phyloP scores from a whole-genome alignment of 2,888 invertebrate genomes.

The Aleiodes leptofemur region DNA sequence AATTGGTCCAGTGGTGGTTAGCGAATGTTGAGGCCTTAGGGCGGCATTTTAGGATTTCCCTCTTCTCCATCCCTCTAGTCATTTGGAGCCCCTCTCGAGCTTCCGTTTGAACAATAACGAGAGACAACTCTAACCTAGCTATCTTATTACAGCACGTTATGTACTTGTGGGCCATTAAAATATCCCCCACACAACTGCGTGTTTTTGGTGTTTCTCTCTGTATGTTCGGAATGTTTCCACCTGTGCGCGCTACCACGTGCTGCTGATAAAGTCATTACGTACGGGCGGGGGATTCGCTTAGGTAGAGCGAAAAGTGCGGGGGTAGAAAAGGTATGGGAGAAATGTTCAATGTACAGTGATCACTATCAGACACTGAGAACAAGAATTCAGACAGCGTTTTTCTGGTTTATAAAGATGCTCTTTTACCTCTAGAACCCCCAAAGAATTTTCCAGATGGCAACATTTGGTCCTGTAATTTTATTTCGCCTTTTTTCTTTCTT shows the following conservation, averaged over 20 bases:
- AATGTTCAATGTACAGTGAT: not conserved
- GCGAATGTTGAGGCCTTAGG: slow-evolving; percentile 63
- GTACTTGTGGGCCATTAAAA: slow-evolving; percentile 25
- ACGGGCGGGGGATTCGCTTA: slow-evolving; percentile 1
- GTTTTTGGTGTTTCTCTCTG: slow-evolving; percentile 9
- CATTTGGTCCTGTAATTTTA: slow-evolving; percentile 14
- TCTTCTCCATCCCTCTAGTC: slow-evolving; percentile 41
- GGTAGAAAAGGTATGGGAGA: not conserved
- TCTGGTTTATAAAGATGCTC: slow-evolving; percentile 2
- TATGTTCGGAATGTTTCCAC: slow-evolving; percentile 47
- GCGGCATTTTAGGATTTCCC: slow-evolving; percentile 67
- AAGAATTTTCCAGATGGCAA: slow-evolving; percentile 18
- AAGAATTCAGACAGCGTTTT: slow-evolving; percentile 36
- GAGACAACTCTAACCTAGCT: slow-evolving; percentile 65
- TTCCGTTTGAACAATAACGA: slow-evolving; percentile 69
- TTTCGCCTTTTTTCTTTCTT: too few species aligned
- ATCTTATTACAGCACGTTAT: slow-evolving; percentile 28
- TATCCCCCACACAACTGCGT: not conserved
- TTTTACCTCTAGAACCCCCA: not conserved
- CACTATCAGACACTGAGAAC: slow-evolving; percentile 17
- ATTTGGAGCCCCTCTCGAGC: slow-evolving; percentile 30
- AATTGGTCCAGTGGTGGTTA: slow-evolving; percentile 73
- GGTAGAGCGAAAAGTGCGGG: not conserved
- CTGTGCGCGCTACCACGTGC: slow-evolving; percentile 64
- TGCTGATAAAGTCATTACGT: slow-evolving; percentile 69